Conservation (phyloP, 2,888 invertebrate species). For the Drosophila helvetica region DNA sequence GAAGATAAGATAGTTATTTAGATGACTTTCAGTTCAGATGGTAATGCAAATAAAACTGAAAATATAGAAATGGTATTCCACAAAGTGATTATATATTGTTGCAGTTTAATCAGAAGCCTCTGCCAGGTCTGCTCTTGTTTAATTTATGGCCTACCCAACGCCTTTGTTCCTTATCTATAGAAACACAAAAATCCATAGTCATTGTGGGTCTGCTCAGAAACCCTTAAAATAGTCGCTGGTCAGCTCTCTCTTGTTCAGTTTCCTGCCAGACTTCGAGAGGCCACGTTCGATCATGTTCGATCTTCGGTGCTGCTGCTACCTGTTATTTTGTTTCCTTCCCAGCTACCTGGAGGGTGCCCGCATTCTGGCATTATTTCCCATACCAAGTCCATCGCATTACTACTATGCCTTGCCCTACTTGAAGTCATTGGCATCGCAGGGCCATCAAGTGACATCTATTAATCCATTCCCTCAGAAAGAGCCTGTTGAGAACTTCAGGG, state of each 20-base stretch:
- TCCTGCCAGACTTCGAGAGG: neutral
- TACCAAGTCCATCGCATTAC: slow-evolving; percentile 75
- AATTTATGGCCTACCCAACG: neutral
- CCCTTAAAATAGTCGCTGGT: slow-evolving; percentile 1
- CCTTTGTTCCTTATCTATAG: neutral
- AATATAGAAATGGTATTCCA: neutral
- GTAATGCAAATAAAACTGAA: neutral
- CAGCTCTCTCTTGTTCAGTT: neutral
- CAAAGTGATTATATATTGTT: neutral
- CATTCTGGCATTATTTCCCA: slow-evolving; percentile 70
- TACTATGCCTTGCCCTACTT: slow-evolving; percentile 73
- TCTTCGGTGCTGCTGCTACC: neutral
- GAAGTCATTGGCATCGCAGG: slow-evolving; percentile 77
- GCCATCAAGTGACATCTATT: slow-evolving; percentile 82
- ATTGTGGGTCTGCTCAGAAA: neutral
- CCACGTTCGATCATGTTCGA: neutral
- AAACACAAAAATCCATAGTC: neutral
- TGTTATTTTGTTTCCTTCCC: slow-evolving; percentile 22
- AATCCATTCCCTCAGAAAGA: slow-evolving; percentile 75
- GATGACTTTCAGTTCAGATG: too few relatives aligned
- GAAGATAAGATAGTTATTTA: neutral
- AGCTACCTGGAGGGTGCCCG: slow-evolving; percentile 48
- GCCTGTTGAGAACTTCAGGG: slow-evolving; percentile 72
- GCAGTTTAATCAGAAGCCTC: neutral
- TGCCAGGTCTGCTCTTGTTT: neutral